Base-by-base conservation (phyloP, 2,113 vertebrate genomes). In the Eulemur macaco region DNA sequence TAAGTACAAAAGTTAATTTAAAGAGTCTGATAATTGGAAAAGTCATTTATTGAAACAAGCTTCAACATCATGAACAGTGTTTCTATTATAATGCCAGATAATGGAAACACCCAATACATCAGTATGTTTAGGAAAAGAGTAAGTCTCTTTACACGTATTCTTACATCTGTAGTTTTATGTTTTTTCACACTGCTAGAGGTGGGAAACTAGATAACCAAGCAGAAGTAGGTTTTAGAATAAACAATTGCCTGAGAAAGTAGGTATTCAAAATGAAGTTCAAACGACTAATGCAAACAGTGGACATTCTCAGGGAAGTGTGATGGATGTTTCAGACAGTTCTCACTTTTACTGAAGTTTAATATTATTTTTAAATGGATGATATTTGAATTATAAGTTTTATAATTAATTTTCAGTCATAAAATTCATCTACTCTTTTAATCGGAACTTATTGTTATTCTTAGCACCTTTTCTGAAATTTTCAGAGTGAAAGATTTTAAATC, bases 1-100 rank as follows among this genome's bases (percentile, higher is more conserved):
- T 95, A 76, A 91, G 4, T 81, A 52, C 31, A 64, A 95, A 93
- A 88, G 64, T 66, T n/a, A 92, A 94, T 89, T 88, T 93, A 42
- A 89, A 80, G 56, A 63, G 15, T 10, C 12, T 58, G 39, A 56
- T 83, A 84, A 84, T 84, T 93, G 68, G 14, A 94, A 94, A 86
- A 78, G 54, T 45, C 64, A 54, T 71, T 95, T 96, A 52, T 27
- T 89, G 54, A 78, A 89, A 89, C 71, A 83, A 71, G 78, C n/a
- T 31, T 96, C 82, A 39, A 47, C 34, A 34, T 86, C 45, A 58
- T 74, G 17, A 94, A 56, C 34, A 84, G 84, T 89, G 31, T 71
- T 82, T 92, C 27, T 77, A 23, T 85, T 94, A 3, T 63, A 96
- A 87, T 78, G 18, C 8, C 10, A 85, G 50, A 20, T 66, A 92